Base-by-base conservation (phyloP, 2,888 invertebrate species). In the Spilarctia lutea region DNA sequence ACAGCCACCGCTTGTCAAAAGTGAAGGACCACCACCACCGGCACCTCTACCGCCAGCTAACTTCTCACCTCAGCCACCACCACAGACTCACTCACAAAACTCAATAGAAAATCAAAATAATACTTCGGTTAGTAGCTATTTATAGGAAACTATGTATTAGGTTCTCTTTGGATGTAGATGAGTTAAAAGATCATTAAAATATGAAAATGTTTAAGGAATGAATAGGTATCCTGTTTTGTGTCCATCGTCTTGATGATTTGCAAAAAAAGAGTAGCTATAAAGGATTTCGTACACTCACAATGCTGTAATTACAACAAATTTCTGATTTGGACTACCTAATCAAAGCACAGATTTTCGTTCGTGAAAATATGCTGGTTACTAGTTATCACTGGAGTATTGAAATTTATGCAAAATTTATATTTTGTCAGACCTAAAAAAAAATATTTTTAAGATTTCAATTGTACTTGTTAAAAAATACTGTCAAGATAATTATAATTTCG, bases 101-200 rank as follows among this genome's bases (percentile, higher is more conserved):
- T 96, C 96, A 73, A 96, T 97, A 90, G 97, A 97, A 95, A 97
- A 93, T 94, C 97, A 95, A 90, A 95, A 94, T 82, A 93, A 91
- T 83, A 94, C 88, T 83, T 89, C 94, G 88, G 95, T 95, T 88
- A 92, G 95, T 93, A 39, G 10, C 39, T 39, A 74, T 68, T 33
- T 33, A 71, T 68, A 27, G 13, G 16, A 16, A 11, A 7, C n/a
- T n/a, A 16, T 60, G 27, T 27, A 13, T 13, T 4, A 6, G 8
- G 13, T n/a, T n/a, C n/a, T 56, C n/a, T 56, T 56, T 56, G 3
- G 2, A n/a, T 56, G 56, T 56, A n/a, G 27, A 60, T 27, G 8
- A 60, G 27, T 27, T 11, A 24, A 24, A 56, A 56, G 52, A 10
- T 56, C 27, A 56, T 56, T 13, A 56, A 56, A 56, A n/a, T n/a